Evolutionary conservation across 1,140 invertebrate species (phyloP).

Genomic region (Eufriesea mexicana): DNA sequence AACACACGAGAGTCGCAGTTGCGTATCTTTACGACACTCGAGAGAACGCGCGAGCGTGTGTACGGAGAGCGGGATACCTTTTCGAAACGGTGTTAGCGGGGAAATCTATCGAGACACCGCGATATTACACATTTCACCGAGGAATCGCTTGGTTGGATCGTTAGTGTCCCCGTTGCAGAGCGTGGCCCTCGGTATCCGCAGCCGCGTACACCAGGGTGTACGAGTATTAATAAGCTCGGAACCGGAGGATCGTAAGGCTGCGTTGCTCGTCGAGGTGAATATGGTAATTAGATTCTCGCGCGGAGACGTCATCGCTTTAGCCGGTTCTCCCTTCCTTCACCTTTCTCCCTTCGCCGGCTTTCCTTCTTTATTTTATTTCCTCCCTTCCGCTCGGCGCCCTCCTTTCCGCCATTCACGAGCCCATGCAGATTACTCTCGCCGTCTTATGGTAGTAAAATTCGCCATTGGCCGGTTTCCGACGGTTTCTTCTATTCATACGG

Average conservation of each 20-base stretch:
- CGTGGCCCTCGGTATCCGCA: too few relatives aligned
- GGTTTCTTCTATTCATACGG: conserved; percentile 61
- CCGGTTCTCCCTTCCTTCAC: conserved; percentile 48
- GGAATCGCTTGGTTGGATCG: not conserved
- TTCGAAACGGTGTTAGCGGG: not conserved
- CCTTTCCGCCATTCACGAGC: conserved; percentile 25
- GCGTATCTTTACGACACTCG: conserved; percentile 11
- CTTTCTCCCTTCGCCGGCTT: not conserved
- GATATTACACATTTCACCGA: not conserved
- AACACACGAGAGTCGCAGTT: not conserved
- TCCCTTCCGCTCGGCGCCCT: conserved; percentile 9
- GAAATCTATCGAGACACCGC: not conserved
- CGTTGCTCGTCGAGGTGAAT: conserved; percentile 53
- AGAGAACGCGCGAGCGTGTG: not conserved
- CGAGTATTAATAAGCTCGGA: conserved; percentile 29
- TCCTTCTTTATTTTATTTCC: conserved; percentile 32
- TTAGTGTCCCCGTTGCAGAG: not conserved
- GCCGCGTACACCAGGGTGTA: not conserved
- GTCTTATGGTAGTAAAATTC: conserved; percentile 56
- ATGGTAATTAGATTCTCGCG: conserved; percentile 72
- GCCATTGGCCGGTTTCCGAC: conserved; percentile 35
- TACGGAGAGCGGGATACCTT: not conserved
- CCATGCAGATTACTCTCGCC: conserved; percentile 34
- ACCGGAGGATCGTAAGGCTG: conserved; percentile 24
- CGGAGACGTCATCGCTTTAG: conserved; percentile 65